Base-by-base conservation (phyloP, 2,113 vertebrate species). In the Cranoglanis bouderius region DNA sequence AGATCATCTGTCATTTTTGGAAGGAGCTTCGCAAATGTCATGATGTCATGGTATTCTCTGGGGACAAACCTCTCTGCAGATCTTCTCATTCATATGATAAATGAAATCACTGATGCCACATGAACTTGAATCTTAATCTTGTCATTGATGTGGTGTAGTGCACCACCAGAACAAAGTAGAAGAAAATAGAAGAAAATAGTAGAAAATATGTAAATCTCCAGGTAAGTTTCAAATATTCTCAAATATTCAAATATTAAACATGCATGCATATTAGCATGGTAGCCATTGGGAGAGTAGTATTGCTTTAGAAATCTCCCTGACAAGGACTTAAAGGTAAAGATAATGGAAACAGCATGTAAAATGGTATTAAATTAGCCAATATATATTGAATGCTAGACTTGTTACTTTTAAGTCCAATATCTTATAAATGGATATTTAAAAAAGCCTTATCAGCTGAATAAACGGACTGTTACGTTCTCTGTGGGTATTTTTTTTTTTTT, bases 21-120 rank as follows among this genome's bases (percentile, higher is more conserved):
- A 88, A 88, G 63, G 80, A 84, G 80, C 61, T 63, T 67, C 26
- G 89, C 88, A 90, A 91, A 91, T 91, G 78, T 65, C 84, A 90
- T 8, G 26, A 91, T 82, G 87, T 88, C 90, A 74, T 63, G 3
- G 29, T 26, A 26, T 70, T 59, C 80, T 90, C 72, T 7, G 77
- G 80, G 61, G 84, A 88, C 65, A 80, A 80, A 61, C 84, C 80
- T 77, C 84, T 70, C 59, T 19, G 57, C 24, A 29, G 67, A 86
- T 84, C 87, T 88, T 16, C 16, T 61, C 29, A 46, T 55, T 55
- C 24, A 24, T 63, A 51, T 55, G n/a, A 89, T 70, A 85, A 82
- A 88, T 86, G 35, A 46, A 38, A 70, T 13, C 70, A 88, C 12
- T 63, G 32, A 88, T 85, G 49, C 63, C 43, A 63, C 70, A 65